These are phyloP conservation scores for Scalopus aquaticus DNA, from an alignment of 2,113 vertebrate genomes.

Conservation along the genomic window DNA sequence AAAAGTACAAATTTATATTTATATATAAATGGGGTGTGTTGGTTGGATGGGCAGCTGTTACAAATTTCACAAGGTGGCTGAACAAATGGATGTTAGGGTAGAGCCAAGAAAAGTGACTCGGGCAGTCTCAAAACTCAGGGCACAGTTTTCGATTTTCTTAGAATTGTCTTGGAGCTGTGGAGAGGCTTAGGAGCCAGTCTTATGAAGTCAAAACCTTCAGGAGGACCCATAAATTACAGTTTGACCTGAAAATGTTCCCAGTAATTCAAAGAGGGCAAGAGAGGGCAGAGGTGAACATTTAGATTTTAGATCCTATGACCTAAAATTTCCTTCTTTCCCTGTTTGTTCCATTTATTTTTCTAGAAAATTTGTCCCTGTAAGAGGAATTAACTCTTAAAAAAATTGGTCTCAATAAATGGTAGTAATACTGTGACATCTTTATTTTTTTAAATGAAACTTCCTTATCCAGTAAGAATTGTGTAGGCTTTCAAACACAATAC, in stretches of 20 bases:
- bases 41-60: background rate
- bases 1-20: background rate
- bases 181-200: background rate
- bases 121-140: background rate
- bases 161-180: background rate
- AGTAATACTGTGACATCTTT: background rate
- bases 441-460: slow-evolving; percentile 12
- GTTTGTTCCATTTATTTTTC: slow-evolving; percentile 1
- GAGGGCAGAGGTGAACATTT: background rate
- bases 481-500: slow-evolving; percentile 6
- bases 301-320: background rate
- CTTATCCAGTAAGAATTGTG: background rate
- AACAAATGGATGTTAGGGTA: background rate
- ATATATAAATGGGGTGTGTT: background rate
- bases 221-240: background rate
- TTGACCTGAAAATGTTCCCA: background rate
- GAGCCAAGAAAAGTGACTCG: background rate
- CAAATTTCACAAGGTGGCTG: background rate
- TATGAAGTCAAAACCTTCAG: background rate
- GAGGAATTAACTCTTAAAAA: background rate
- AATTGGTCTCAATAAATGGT: background rate
- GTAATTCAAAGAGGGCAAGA: background rate
- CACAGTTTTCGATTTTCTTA: background rate
- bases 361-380: slow-evolving; percentile 29
- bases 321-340: background rate